Conservation (phyloP, 1,140 invertebrate species). For the Anastrepha obliqua region DNA sequence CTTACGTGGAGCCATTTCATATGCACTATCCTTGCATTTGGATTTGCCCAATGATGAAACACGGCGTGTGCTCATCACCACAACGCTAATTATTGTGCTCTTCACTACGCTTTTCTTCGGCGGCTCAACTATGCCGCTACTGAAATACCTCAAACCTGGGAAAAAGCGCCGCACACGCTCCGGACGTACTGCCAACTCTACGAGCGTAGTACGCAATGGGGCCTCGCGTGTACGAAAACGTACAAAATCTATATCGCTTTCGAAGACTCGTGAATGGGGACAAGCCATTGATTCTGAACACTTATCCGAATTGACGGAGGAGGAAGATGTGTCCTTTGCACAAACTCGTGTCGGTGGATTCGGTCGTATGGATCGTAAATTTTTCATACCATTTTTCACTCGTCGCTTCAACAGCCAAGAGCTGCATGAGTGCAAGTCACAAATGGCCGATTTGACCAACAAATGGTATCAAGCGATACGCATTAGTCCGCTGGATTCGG, state of each 20-base stretch:
- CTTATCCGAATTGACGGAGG: slow-evolving; percentile 95
- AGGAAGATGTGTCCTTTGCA: slow-evolving; percentile 83
- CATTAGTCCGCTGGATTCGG: slow-evolving; percentile 84
- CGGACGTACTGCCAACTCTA: slow-evolving; percentile 20
- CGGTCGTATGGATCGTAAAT: slow-evolving; percentile 92
- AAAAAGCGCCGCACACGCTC: slow-evolving; percentile 73
- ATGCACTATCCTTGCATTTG: slow-evolving; percentile 96
- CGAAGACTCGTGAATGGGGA: slow-evolving; percentile 98
- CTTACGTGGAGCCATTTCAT: slow-evolving; percentile 96
- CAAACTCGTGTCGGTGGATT: slow-evolving; percentile 86
- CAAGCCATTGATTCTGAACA: slow-evolving; percentile 97
- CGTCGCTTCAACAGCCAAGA: slow-evolving; percentile 95
- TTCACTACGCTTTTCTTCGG: slow-evolving; percentile 96
- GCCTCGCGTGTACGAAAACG: slow-evolving; percentile 79
- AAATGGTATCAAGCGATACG: slow-evolving; percentile 97
- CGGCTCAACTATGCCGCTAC: slow-evolving; percentile 96
- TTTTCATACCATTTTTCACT: slow-evolving; percentile 96
- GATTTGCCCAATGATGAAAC: slow-evolving; percentile 93
- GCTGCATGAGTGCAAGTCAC: slow-evolving; percentile 94
- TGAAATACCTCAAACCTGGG: slow-evolving; percentile 86
- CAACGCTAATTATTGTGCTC: slow-evolving; percentile 96
- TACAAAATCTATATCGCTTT: slow-evolving; percentile 91
- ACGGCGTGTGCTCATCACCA: slow-evolving; percentile 96
- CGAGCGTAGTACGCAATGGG: slow-evolving; percentile 50
- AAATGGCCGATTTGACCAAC: slow-evolving; percentile 96